A percentile compares a stretch with the other conserved stretches of the same genome.
These are phyloP conservation scores for Diadophis punctatus DNA, from an alignment of 2,113 vertebrate genomes.

Conservation along the genomic window DNA sequence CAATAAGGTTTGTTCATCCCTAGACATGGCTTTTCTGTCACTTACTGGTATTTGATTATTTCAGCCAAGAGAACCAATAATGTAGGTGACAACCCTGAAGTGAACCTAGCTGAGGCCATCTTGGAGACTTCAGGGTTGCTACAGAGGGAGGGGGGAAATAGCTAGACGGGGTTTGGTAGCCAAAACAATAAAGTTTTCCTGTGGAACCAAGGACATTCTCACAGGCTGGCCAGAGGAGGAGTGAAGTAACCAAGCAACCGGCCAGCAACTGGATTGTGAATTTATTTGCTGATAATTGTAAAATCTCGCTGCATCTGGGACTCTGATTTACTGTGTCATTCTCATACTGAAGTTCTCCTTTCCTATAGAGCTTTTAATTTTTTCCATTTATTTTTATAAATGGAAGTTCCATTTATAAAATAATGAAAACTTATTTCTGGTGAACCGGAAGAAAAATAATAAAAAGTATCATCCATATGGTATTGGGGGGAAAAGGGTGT, in stretches of 20 bases:
- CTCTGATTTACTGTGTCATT: conserved; percentile 32
- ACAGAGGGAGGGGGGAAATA: no score
- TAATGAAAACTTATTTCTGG: conserved; percentile 85
- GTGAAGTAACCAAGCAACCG: no score
- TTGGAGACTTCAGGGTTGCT: no score
- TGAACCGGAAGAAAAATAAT: conserved; percentile 85
- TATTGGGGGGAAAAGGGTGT: conserved; percentile 74
- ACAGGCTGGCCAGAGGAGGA: no score
- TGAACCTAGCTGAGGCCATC: no score
- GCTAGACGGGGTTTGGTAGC: no score
- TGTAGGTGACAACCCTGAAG: not conserved
- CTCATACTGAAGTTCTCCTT: conserved; percentile 72
- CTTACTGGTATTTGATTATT: not conserved
- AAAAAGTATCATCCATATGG: conserved; percentile 96
- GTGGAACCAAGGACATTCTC: no score
- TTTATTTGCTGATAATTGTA: not conserved
- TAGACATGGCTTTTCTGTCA: not conserved
- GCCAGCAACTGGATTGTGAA: conserved; percentile 32
- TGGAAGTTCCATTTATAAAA: conserved; percentile 98
- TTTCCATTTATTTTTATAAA: no score
- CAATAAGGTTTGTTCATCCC: not conserved
- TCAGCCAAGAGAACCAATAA: not conserved
- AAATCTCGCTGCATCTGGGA: conserved; percentile 8
- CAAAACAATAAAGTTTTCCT: no score
- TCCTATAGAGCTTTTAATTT: conserved; percentile 85